Evolutionary conservation across 2,113 vertebrate species (phyloP).

Genomic region (Murina feae): DNA sequence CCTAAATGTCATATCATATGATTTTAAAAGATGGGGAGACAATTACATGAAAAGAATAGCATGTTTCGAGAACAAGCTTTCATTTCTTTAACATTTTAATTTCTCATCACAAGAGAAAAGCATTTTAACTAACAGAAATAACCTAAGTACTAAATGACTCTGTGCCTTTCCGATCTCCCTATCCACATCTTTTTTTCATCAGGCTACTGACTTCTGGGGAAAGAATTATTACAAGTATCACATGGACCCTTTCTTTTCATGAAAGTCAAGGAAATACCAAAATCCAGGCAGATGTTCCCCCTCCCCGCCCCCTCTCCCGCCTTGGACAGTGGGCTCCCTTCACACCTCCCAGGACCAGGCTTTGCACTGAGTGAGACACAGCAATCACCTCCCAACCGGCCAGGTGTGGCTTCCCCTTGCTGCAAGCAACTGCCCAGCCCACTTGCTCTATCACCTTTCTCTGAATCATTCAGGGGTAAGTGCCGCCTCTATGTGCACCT

Average conservation of each 20-base stretch:
- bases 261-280: neutral
- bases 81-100: conserved; percentile 41
- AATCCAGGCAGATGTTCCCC: neutral
- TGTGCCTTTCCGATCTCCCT: neutral
- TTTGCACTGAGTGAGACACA: neutral
- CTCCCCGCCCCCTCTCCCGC: too few relatives aligned
- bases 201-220: neutral
- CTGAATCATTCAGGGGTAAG: conserved; percentile 35
- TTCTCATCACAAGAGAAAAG: conserved; percentile 46
- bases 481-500: conserved; percentile 25
- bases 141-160: neutral
- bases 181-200: neutral
- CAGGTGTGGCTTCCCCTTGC: neutral
- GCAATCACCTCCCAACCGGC: neutral
- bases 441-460: conserved; percentile 24
- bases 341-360: neutral
- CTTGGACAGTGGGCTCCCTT: neutral
- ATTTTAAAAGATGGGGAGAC: conserved; percentile 44
- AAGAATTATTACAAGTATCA: neutral
- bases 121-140: conserved; percentile 44
- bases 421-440: conserved; percentile 8
- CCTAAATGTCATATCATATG: neutral
- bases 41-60: neutral
- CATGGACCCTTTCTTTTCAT: neutral
- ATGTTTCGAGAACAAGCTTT: conserved; percentile 40